Evolutionary conservation across 1,140 invertebrate genomes (phyloP).

Genomic region (Chymomyza costata): DNA sequence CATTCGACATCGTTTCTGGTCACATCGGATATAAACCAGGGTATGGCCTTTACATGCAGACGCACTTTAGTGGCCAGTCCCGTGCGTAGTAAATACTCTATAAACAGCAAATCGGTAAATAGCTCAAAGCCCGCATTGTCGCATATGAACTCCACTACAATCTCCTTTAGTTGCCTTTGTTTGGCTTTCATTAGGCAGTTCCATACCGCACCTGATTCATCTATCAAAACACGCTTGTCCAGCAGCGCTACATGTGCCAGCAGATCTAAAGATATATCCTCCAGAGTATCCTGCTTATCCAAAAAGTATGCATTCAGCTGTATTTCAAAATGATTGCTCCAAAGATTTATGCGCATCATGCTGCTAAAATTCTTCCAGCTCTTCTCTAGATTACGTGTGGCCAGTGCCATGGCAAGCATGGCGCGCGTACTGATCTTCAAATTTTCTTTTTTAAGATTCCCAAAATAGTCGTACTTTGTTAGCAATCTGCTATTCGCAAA

Average conservation of each 20-base stretch:
- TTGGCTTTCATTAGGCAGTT: constrained; percentile 51
- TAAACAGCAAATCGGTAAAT: constrained; percentile 91
- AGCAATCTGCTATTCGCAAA: constrained; percentile 84
- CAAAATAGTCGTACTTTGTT: constrained; percentile 86
- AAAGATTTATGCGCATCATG: constrained; percentile 80
- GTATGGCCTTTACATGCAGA: constrained; percentile 92
- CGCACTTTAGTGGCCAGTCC: constrained; percentile 83
- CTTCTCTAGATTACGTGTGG: constrained; percentile 22
- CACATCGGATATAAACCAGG: constrained; percentile 98
- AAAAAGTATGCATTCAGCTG: constrained; percentile 70
- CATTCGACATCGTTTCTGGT: constrained; percentile 86
- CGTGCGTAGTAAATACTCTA: constrained; percentile 83
- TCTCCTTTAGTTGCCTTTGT: not conserved
- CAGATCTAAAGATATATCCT: constrained; percentile 77
- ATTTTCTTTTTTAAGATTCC: constrained; percentile 82
- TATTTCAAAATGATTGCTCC: constrained; percentile 90
- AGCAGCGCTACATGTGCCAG: constrained; percentile 80
- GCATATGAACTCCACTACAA: constrained; percentile 85
- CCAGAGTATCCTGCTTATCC: constrained; percentile 81
- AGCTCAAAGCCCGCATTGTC: constrained; percentile 98
- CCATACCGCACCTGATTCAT: constrained; percentile 81
- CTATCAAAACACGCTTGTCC: constrained; percentile 81
- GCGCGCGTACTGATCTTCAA: constrained; percentile 78
- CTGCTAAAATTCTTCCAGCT: constrained; percentile 76
- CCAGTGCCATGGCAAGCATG: constrained; percentile 77